phyloP scores from a whole-genome alignment of 2,888 invertebrate species.

The Trichogramma dendrolimi region DNA sequence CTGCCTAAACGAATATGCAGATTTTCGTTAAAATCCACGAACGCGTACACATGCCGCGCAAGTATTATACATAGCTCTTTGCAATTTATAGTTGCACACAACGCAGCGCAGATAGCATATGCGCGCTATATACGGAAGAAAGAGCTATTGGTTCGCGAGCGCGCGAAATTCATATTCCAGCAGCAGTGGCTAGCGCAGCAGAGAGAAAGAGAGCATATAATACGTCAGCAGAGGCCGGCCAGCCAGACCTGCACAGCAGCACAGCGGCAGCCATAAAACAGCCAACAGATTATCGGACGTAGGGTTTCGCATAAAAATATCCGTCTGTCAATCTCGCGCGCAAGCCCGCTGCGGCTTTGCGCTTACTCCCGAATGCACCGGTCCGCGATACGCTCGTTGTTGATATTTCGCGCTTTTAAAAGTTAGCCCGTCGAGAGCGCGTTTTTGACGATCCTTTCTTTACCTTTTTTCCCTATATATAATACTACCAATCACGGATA shows the following conservation, averaged over 20 bases:
- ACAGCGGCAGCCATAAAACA: slow-evolving; percentile 46
- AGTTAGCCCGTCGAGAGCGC: slow-evolving; percentile 12
- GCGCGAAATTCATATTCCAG: slow-evolving; percentile 25
- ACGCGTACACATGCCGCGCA: not conserved
- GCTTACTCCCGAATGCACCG: not conserved
- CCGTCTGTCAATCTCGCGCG: slow-evolving; percentile 42
- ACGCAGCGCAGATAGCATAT: slow-evolving; percentile 6
- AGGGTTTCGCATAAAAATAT: slow-evolving; percentile 50
- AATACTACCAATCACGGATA: not conserved
- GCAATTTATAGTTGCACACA: slow-evolving; percentile 10
- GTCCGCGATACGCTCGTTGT: slow-evolving; percentile 11
- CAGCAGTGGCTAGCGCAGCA: not conserved
- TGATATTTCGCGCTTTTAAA: slow-evolving; percentile 22
- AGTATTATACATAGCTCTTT: not conserved
- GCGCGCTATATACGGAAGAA: too few species aligned
- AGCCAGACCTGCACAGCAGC: slow-evolving; percentile 36
- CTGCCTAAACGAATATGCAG: slow-evolving; percentile 29
- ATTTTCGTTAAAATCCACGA: slow-evolving; percentile 27
- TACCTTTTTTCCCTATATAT: not conserved
- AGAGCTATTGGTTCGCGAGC: too few species aligned
- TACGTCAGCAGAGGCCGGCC: slow-evolving; percentile 31
- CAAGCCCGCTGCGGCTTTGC: not conserved
- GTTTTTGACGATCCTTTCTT: not conserved
- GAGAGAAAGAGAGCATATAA: slow-evolving; percentile 21
- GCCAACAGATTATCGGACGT: slow-evolving; percentile 46